Evolutionary conservation across 2,888 invertebrate genomes (phyloP), one percentile per base, ranked within the genome.

Genomic region (Clepsis dumicolana): DNA sequence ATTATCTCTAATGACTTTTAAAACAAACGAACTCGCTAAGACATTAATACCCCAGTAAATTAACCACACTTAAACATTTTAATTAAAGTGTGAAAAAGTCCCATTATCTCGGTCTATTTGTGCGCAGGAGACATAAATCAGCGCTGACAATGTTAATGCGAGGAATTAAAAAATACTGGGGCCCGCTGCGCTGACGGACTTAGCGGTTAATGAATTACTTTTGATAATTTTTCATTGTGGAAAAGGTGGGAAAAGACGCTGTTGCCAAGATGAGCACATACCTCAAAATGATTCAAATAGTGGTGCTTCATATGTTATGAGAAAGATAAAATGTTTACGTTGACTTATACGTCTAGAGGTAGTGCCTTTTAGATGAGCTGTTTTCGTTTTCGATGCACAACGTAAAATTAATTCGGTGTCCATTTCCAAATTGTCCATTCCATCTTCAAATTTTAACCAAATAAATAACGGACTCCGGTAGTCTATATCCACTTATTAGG

Each of bases 131-230:
- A 75, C 83, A 87, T 93, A 92, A 93, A 93, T 93, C 93, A 92
- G 82, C 75, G 71, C 72, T 87, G 91, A 92, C 93, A 91, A 90
- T 89, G 89, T 86, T 88, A 92, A 93, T 89, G 88, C 90, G 70
- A 76, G 84, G 92, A 91, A 91, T 93, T 93, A 93, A 93, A 93
- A 93, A 93, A 90, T 92, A 86, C 90, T 90, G 18, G 41, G 77
- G 52, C 70, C 72, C 84, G 83, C 83, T 84, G 88, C 90, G 90
- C 89, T 90, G 88, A 89, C 86, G 84, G 91, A 88, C 91, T 91
- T 88, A 84, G 81, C 87, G 80, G 90, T 92, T 91, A 92, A 93
- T 92, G 89, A 93, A 93, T 93, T 91, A 91, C 90, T 85, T 90
- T 87, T 85, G 88, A 88, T 90, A 91, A 91, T 92, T 92, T 91